Evolutionary conservation across 2,113 vertebrate genomes (phyloP), one percentile per base, ranked within the genome.

Genomic region (Falcunculus frontatus): DNA sequence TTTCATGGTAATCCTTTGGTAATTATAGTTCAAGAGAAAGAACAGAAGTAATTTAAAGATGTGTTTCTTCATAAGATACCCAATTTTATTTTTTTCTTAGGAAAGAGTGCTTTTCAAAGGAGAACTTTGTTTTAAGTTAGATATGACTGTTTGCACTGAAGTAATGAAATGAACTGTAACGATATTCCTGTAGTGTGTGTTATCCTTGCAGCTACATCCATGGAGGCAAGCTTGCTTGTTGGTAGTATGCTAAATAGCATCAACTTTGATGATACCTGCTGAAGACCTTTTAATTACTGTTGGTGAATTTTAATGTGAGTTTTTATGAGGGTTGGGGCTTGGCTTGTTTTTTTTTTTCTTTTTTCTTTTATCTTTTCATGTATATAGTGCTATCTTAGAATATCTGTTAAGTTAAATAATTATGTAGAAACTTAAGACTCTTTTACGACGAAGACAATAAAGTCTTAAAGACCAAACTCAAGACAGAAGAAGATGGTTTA

Each of bases 1-100:
- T 95, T 95, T 91, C 92, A 92, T 84, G 80, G 80, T 46, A 97
- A 84, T 96, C 92, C 88, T 95, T 96, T 95, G 74, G 69, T 93
- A 97, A 96, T 97, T 96, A 92, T 90, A 96, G 90, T 96, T 96
- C 88, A 97, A 97, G 93, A 80, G 72, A 93, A 96, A 88, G 92
- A 95, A 90, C 42, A 95, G 44, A 97, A 96, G 52, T 92, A 95
- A 96, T 96, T 96, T 93, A 90, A 94, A 95, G 64, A 93, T 60
- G 10, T 74, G 81, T 86, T 96, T 90, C 75, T 95, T 86, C 47
- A 47, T 88, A 84, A 93, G 87, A 91, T 70, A 84, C 32, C 41
- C 15, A 44, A 10, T 65, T 87, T 63, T 75, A 17, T 41, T 83
- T 82, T 89, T 69, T 87, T 27, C 33, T 67, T 81, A 57, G 32